Evolutionary conservation across 2,888 invertebrate species (phyloP).

Genomic region (Eucera pruinosa): DNA sequence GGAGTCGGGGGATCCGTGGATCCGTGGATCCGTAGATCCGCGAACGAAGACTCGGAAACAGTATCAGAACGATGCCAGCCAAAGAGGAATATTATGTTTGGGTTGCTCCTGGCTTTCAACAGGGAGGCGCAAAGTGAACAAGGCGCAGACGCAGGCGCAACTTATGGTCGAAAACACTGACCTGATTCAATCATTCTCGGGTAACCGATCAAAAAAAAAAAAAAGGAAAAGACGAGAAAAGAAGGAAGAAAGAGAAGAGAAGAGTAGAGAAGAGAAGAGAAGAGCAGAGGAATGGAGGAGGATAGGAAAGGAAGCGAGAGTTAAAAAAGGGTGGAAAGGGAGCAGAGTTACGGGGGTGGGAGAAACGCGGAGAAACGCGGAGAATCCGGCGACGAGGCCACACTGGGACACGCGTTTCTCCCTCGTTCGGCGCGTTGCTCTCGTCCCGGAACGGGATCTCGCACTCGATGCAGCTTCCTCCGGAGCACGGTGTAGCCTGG

Average conservation of each 20-base stretch:
- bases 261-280: not conserved
- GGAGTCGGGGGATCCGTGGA: constrained; percentile 38
- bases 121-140: constrained; percentile 78
- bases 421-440: not conserved
- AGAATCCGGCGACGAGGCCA: not conserved
- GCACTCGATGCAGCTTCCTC: constrained; percentile 16
- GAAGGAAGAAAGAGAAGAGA: not conserved
- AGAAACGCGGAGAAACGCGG: not conserved
- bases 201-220: constrained; percentile 35
- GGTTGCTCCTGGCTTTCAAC: constrained; percentile 81
- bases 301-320: too few species aligned
- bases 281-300: not conserved
- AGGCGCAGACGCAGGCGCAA: constrained; percentile 79
- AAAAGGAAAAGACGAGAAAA: not conserved
- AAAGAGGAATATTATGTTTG: constrained; percentile 79
- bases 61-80: constrained; percentile 68
- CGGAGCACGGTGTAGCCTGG: constrained; percentile 1
- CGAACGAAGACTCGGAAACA: constrained; percentile 21
- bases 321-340: too few species aligned
- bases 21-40: constrained; percentile 34
- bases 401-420: too few species aligned
- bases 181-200: constrained; percentile 82
- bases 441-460: constrained; percentile 8
- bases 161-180: constrained; percentile 84
- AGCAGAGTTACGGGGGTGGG: too few species aligned